Evolutionary conservation across 2,797 vertebrate species (phyloP), one percentile per base, ranked within the genome.

Genomic region (Aplochiton taeniatus): DNA sequence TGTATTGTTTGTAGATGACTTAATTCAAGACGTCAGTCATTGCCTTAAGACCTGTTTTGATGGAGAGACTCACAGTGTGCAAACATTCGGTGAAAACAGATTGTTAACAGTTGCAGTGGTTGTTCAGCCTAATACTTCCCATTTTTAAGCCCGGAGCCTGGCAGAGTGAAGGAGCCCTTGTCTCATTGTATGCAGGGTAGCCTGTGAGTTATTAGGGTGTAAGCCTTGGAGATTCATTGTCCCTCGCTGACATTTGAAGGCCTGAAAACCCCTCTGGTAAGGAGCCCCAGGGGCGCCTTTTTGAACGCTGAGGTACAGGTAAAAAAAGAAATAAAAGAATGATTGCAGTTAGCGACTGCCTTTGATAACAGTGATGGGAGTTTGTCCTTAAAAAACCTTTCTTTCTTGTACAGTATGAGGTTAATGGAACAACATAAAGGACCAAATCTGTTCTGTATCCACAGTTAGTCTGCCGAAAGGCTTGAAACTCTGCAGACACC

Each of bases 311-410:
- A 62, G 66, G 55, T 63, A 45, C 65, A 78, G 78, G 74, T 75
- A 82, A 64, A 61, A 53, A 63, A 66, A 6, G 31, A 31, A 31
- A 31, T 2, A 31, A 31, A 31, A 31, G 6, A 31, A 31, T 6
- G 72, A 70, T 50, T 72, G 65, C 56, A 73, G 70, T 79, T 81
- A 75, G 62, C 42, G 31, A 31, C 59, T 65, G 0, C 20, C 73
- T 87, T 85, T 89, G 83, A 90, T 86, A 83, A 79, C 74, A 74
- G 66, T 68, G n/a, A n/a, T 63, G 68, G 72, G 74, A 83, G 71
- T 88, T 85, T 69, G 72, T 61, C 72, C 73, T 74, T 83, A 83
- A 87, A 81, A 74, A 70, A 75, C 44, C 14, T 13, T 61, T 61
- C 70, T 77, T 79, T 78, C 66, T 78, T 77, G 76, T 60, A 68